Conservation (phyloP, 2,888 invertebrate species). For the Myopa testacea region DNA sequence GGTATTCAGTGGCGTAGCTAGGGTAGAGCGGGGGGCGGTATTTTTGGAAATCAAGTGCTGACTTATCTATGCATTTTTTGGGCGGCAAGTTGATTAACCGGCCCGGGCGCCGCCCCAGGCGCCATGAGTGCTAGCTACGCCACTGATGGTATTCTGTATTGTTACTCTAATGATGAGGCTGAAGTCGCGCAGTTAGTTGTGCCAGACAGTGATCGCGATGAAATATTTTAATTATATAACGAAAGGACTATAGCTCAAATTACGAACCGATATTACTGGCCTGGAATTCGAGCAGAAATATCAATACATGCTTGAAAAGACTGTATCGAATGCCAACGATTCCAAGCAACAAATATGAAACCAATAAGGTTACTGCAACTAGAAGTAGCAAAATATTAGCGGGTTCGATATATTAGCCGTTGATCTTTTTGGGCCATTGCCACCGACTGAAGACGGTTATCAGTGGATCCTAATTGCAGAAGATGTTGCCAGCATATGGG, state of each 20-base stretch:
- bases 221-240: constrained; percentile 42
- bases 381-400: constrained; percentile 40
- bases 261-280: constrained; percentile 44
- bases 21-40: too few species aligned
- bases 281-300: constrained; percentile 44
- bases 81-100: too few species aligned
- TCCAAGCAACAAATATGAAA: constrained; percentile 46
- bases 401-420: constrained; percentile 47
- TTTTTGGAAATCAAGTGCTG: too few species aligned
- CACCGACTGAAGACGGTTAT: constrained; percentile 38
- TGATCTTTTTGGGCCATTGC: constrained; percentile 47
- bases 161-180: constrained; percentile 36
- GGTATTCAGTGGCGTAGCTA: too few species aligned
- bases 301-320: constrained; percentile 33
- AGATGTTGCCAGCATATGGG: constrained; percentile 50
- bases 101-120: too few species aligned
- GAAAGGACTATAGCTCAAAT: constrained; percentile 40
- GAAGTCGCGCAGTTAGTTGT: constrained; percentile 41
- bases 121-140: too few species aligned
- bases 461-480: too few species aligned
- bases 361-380: constrained; percentile 44
- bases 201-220: constrained; percentile 27
- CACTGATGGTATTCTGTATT: not conserved
- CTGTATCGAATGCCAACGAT: too few species aligned
- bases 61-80: too few species aligned